Base-by-base conservation (phyloP, 2,797 vertebrate species). In the Psittacula echo region DNA sequence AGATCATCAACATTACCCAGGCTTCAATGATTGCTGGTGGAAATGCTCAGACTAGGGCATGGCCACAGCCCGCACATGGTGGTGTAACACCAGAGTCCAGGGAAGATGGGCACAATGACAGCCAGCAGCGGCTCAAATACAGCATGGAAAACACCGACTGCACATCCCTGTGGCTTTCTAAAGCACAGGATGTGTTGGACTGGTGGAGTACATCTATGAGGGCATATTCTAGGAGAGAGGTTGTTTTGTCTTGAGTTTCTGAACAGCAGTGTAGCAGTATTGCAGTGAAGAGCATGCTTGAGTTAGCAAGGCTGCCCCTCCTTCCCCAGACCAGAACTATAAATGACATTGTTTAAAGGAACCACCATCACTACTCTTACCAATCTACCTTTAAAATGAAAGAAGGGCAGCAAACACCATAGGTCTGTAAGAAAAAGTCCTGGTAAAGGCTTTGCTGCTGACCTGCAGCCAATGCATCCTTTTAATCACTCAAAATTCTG, bases 21-120 rank as follows among this genome's bases (percentile, higher is more conserved):
- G 13, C 13, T 34, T 58, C 23, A 6, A 0, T 51, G 16, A 16
- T 29, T 8, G 37, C 70, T 39, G 51, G 60, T 23, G 20, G 66
- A 66, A 78, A 26, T 13, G 32, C 14, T 71, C 11, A 4, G 44
- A 24, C 16, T 5, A 0, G 32, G 9, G 37, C 22, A 44, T 4
- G 22, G 54, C 50, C 19, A 24, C 48, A 64, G 72, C 37, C 27
- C 1, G 0, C 0, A 4, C 17, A 2, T 2, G 11, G 22, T 9
- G 15, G 16, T 11, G 32, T n/a, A 26, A 8, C 1, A 1, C 23
- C 1, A 1, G 18, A 73, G 34, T 6, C 34, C 42, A 20, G 30
- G 32, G 32, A 56, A 37, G 58, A 51, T 11, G 34, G 39, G 30
- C 45, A 75, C 19, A 30, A 10, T 1, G 7, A 51, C 16, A 10